These are phyloP conservation scores for Sinella curviseta DNA, from an alignment of 1,140 invertebrate genomes.

Conservation along the genomic window DNA sequence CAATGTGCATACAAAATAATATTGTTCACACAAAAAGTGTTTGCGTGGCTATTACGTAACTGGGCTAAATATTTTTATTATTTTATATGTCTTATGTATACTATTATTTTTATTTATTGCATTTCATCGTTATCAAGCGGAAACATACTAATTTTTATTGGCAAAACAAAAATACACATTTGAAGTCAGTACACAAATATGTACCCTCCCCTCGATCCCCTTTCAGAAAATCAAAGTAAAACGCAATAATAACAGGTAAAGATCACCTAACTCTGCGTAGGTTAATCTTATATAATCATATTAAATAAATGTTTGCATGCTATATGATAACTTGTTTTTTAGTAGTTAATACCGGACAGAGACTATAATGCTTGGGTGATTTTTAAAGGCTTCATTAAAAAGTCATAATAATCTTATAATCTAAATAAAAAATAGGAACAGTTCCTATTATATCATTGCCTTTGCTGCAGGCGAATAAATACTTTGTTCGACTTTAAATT, in stretches of 20 bases:
- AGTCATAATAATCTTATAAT: not conserved
- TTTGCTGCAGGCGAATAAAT: not conserved
- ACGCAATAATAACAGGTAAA: too few relatives aligned
- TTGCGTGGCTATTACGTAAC: not conserved
- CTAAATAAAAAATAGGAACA: not conserved
- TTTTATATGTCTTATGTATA: not conserved
- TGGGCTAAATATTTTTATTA: not conserved
- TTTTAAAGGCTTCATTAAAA: not conserved
- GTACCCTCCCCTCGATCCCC: too few relatives aligned
- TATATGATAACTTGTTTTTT: too few relatives aligned
- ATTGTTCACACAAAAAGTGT: too few relatives aligned
- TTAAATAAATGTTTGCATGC: too few relatives aligned
- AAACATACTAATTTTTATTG: not conserved
- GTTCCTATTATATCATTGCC: not conserved
- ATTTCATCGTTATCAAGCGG: not conserved
- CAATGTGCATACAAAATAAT: too few relatives aligned
- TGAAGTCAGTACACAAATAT: too few relatives aligned
- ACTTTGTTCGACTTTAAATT: constrained; percentile 15
- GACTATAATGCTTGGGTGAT: not conserved
- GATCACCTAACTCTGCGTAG: too few relatives aligned
- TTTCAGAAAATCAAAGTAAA: too few relatives aligned
- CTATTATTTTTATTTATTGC: not conserved
- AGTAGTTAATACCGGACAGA: not conserved
- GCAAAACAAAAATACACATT: too few relatives aligned
- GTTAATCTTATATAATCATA: not conserved